These are phyloP conservation scores for Gallinago jamesoni DNA, from an alignment of 2,113 vertebrate species.

Conservation along the genomic window DNA sequence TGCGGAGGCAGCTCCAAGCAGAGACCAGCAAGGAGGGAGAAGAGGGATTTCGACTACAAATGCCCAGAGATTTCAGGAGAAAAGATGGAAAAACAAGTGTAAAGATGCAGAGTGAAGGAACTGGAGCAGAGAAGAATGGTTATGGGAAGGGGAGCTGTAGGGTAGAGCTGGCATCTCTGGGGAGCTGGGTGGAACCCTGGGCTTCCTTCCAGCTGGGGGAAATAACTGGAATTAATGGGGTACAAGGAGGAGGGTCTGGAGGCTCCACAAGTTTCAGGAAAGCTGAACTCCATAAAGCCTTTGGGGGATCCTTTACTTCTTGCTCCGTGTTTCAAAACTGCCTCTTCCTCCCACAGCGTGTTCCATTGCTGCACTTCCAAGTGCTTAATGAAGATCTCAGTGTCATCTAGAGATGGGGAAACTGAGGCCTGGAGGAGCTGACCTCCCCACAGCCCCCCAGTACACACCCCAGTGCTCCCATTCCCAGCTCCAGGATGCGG, in stretches of 20 bases:
- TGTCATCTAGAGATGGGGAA: neutral
- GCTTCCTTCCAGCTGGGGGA: neutral
- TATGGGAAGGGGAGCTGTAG: neutral
- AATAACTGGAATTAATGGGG: neutral
- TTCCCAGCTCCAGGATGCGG: neutral
- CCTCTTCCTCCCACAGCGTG: neutral
- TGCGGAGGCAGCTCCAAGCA: neutral
- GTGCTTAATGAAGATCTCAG: rapidly evolving
- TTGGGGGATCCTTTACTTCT: neutral
- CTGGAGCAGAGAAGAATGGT: neutral
- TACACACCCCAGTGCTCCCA: too few relatives aligned
- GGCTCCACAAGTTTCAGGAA: neutral
- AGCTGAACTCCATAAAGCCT: neutral
- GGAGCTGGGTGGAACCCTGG: neutral
- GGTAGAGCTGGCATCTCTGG: neutral
- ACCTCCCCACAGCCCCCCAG: neutral
- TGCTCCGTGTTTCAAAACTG: neutral
- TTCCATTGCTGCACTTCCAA: neutral
- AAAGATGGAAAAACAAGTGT: neutral
- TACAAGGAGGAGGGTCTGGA: neutral
- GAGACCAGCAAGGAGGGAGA: neutral
- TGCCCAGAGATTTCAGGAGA: neutral
- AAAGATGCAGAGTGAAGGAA: neutral
- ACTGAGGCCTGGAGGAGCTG: neutral
- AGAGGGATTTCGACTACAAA: neutral